Base-by-base conservation (phyloP, 2,113 vertebrate species). In the Eudyptes chrysolophus region DNA sequence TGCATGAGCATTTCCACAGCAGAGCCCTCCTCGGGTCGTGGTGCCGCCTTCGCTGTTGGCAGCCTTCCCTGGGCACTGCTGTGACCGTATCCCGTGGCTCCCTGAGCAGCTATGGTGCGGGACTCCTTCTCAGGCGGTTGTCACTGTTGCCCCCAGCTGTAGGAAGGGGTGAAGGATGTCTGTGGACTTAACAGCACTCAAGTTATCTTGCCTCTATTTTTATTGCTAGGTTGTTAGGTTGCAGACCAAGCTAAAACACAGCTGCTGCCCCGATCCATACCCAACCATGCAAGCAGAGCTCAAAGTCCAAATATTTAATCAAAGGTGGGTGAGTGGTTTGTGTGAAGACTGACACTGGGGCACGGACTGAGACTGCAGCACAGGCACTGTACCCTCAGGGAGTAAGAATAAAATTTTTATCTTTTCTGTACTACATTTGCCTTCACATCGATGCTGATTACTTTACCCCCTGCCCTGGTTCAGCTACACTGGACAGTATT, bases 251-350 rank as follows among this genome's bases (percentile, higher is more conserved):
- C 32, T 84, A 8, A 87, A 75, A 24, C 26, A 32, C 44, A 76
- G 48, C 75, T 88, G 81, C 70, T 95, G 52, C 34, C 29, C 58
- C 2, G 6, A 25, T 71, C 48, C 44, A 19, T 48, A 66, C 17
- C 51, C 57, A 71, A 55, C 51, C 55, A n/a, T 49, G 48, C 60
- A 74, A 89, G n/a, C 6, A 46, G 58, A 92, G 68, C 69, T 92
- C 64, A 70, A 72, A 92, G 88, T 96, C 36, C 46, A 87, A 96
- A 75, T 64, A n/a, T 81, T 84, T 87, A 84, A 46, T 75, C 32
- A 66, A 77, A 92, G 58, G 19, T 66, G 27, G 30, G 13, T 16
- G 27, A 89, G 34, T 70, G 72, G n/a, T 92, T 81, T 87, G 7
- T 62, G 19, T n/a, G 42, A 78, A 77, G 46, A 57, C 49, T 89